Evolutionary conservation across 2,797 vertebrate species (phyloP).

Genomic region (Hoplostethus atlanticus): DNA sequence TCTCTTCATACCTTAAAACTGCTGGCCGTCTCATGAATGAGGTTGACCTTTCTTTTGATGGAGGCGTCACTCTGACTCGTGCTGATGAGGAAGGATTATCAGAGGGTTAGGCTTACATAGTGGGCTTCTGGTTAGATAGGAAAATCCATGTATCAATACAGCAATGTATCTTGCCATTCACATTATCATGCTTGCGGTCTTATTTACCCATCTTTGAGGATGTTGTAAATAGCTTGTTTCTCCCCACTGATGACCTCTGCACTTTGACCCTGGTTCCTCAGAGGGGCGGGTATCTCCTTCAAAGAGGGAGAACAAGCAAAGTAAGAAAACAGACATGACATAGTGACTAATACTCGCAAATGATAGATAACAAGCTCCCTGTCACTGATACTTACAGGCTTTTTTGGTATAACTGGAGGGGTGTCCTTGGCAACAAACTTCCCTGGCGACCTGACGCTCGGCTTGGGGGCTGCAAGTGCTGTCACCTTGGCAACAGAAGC

Average conservation of each 20-base stretch:
- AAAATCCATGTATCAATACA: not conserved
- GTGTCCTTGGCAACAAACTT: conserved; percentile 75
- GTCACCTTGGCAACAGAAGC: conserved; percentile 71
- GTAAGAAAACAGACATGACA: conserved; percentile 17
- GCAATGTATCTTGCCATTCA: not conserved
- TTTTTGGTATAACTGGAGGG: conserved; percentile 68
- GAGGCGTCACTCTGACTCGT: conserved; percentile 81
- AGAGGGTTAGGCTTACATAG: not conserved
- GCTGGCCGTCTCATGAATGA: conserved; percentile 82
- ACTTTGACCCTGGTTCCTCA: conserved; percentile 83
- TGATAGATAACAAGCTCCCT: not conserved
- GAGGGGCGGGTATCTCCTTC: conserved; percentile 88
- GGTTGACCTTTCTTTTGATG: conserved; percentile 81
- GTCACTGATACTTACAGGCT: conserved; percentile 75
- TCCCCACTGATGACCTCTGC: conserved; percentile 62
- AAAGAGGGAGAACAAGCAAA: conserved; percentile 40
- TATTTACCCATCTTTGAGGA: conserved; percentile 88
- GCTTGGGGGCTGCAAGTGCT: conserved; percentile 60
- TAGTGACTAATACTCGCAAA: conserved; percentile 6
- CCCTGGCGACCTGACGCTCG: conserved; percentile 66
- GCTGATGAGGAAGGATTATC: conserved; percentile 66
- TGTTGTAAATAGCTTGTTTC: conserved; percentile 84
- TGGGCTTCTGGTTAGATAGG: conserved; percentile 3
- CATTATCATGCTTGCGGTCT: not conserved
- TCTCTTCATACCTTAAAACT: conserved; percentile 80